These are phyloP conservation scores for Pachliopta kotzebuea DNA, from an alignment of 2,888 invertebrate species.

Conservation along the genomic window DNA sequence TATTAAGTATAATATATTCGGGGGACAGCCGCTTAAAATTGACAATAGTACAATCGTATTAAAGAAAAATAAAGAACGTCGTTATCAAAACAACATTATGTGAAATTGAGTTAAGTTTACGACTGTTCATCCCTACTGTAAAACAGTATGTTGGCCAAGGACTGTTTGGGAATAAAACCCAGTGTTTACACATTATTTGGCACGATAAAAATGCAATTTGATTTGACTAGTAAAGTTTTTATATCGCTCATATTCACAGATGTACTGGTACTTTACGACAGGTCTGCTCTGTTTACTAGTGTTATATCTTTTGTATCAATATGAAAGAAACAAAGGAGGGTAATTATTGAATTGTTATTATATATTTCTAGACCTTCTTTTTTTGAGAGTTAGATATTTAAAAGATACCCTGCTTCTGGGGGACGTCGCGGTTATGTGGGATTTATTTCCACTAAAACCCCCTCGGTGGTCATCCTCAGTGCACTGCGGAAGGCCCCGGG, in stretches of 20 bases:
- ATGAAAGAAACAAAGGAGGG: background rate
- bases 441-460: too few relatives aligned
- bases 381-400: too few relatives aligned
- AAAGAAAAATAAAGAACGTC: background rate
- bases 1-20: too few relatives aligned
- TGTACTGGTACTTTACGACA: background rate
- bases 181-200: conserved; percentile 18
- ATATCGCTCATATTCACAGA: background rate
- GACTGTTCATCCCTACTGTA: conserved; percentile 2
- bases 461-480: too few relatives aligned
- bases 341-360: background rate
- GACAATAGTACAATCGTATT: too few relatives aligned
- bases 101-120: conserved; percentile 9
- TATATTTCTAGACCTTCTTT: too few relatives aligned
- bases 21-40: too few relatives aligned
- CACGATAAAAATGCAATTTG: conserved; percentile 19
- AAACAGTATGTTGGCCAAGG: conserved; percentile 21
- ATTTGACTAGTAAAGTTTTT: conserved; percentile 11
- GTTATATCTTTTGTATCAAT: background rate
- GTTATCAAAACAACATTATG: background rate
- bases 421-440: too few relatives aligned
- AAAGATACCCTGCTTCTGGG: too few relatives aligned
- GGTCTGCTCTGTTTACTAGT: background rate
- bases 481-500: too few relatives aligned
- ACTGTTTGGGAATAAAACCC: conserved; percentile 15